Evolutionary conservation across 2,888 invertebrate species (phyloP).

Genomic region (Iphiclides podalirius): DNA sequence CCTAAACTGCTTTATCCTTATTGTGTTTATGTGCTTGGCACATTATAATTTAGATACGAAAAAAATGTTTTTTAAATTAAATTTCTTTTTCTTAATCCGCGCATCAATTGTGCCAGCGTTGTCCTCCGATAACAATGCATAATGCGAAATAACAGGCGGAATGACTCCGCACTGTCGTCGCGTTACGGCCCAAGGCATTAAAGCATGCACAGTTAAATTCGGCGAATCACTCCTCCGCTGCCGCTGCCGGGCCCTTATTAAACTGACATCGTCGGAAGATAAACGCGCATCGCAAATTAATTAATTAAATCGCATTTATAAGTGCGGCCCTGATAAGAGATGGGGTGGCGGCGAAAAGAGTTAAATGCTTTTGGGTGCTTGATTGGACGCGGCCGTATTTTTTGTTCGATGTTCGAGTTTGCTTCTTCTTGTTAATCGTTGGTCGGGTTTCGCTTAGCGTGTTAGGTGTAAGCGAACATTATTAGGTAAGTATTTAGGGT

Average conservation of each 20-base stretch:
- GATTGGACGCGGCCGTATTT: slow-evolving; percentile 48
- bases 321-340: slow-evolving; percentile 36
- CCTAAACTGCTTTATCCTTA: too few species aligned
- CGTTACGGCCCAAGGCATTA: background rate
- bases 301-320: slow-evolving; percentile 70
- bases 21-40: too few species aligned
- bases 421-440: slow-evolving; percentile 35
- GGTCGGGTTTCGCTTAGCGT: slow-evolving; percentile 24
- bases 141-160: background rate
- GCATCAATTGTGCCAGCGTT: background rate
- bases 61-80: too few species aligned
- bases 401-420: slow-evolving; percentile 35
- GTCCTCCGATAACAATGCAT: background rate
- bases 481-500: too few species aligned
- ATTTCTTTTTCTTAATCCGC: too few species aligned
- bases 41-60: too few species aligned
- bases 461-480: background rate
- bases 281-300: slow-evolving; percentile 72
- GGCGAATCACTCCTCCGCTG: slow-evolving; percentile 36
- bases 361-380: slow-evolving; percentile 38
- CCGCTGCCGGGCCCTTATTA: slow-evolving; percentile 52
- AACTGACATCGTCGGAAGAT: slow-evolving; percentile 68
- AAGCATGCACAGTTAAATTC: slow-evolving; percentile 6
- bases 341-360: slow-evolving; percentile 38
- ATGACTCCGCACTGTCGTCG: background rate